Percentiles rank a stretch among this genome's conserved stretches.
phyloP scores from a whole-genome alignment of 2,113 vertebrate species.

The Gallinago undulata region DNA sequence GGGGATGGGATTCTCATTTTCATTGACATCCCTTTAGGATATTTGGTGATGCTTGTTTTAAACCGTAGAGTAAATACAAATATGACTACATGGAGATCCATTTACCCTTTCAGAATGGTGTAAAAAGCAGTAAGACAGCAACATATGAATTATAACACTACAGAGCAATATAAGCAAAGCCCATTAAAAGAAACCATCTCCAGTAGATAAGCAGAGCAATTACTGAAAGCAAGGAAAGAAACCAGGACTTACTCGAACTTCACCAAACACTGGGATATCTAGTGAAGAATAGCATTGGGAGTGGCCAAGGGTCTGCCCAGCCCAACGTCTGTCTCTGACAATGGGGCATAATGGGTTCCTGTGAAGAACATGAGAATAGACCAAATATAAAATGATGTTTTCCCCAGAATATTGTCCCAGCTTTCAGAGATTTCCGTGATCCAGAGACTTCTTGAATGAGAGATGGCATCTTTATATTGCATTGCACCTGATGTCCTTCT shows the following conservation, averaged over 20 bases:
- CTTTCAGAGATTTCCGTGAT: not conserved
- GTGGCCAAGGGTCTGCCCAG: not conserved
- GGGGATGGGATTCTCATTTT: not conserved
- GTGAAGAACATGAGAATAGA: not conserved
- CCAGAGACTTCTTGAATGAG: not conserved
- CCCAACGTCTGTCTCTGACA: not conserved
- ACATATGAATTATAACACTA: not conserved
- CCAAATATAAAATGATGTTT: not conserved
- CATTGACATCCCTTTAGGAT: not conserved
- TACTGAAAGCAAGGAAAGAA: not conserved
- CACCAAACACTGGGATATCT: not conserved
- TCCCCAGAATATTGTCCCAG: not conserved
- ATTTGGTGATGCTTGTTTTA: not conserved
- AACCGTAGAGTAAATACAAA: not conserved
- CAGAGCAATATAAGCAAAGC: not conserved
- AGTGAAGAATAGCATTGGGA: not conserved
- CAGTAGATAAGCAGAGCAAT: not conserved
- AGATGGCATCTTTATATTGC: not conserved
- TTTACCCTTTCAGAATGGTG: not conserved
- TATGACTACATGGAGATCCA: not conserved
- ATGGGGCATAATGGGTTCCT: rapidly evolving
- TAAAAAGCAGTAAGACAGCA: not conserved
- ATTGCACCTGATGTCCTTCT: not conserved
- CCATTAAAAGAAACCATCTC: not conserved
- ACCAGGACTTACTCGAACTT: not conserved